Base-by-base conservation (phyloP, 2,888 invertebrate genomes). In the Cremastinae sp. region DNA sequence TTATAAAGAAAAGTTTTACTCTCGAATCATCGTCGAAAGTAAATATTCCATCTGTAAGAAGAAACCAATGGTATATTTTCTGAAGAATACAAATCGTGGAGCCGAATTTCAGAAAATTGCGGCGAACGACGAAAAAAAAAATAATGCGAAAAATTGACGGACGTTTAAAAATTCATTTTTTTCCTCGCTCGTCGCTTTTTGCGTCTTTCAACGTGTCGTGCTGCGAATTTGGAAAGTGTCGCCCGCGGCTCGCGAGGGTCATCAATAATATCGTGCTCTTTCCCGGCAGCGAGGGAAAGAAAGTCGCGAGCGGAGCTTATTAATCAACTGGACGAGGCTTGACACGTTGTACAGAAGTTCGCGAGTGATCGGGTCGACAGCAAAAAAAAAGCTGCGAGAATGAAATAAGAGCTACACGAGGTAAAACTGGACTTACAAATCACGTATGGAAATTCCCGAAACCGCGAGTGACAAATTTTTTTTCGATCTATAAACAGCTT, bases 301-400 rank as follows among this genome's bases (percentile, higher is more conserved):
- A 54, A 47, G 5, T 10, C 28, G 45, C 59, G 22, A 36, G 14
- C 58, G 9, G 14, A 16, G 9, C 28, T 53, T 16, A 66, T 73
- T 54, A 54, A 66, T 73, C 65, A 65, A 45, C 43, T 10, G 34
- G 53, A 61, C 43, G 54, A 47, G 16, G 20, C 38, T 74, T 56
- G 14, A 36, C n/a, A n/a, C 9, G 38, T 56, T 12, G 10, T 54
- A 18, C 34, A 45, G 12, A 43, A 16, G 45, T 66, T 20, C 4
- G 12, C 18, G 12, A 45, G 45, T 47, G 47, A 43, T 59, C 58
- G 58, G n/a, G 43, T 36, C 34, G 2, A 14, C 3, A 12, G 54
- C 12, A 16, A 36, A 14, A 36, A 14, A 36, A 34, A 0, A 8
- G 2, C n/a, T 9, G 10, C 5, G 10, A 12, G 2, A 36, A 18